Conservation (phyloP, 2,113 vertebrate species). For the Xiphorhynchus elegans region DNA sequence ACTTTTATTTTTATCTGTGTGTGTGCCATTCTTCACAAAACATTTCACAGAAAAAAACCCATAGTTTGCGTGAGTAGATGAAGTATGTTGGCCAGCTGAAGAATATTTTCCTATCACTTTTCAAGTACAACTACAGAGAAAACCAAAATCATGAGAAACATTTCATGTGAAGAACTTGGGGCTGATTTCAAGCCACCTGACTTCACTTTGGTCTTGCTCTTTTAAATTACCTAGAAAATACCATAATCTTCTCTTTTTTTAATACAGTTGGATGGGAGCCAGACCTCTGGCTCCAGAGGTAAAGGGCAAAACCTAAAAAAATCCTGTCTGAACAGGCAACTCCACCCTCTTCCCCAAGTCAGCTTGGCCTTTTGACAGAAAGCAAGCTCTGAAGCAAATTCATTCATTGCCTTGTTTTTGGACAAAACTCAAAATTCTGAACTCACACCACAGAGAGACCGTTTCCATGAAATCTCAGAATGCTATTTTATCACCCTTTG, state of each 20-base stretch:
- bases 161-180: slow-evolving; percentile 67
- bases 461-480: slow-evolving; percentile 63
- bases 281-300: slow-evolving; percentile 86
- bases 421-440: slow-evolving; percentile 70
- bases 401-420: slow-evolving; percentile 76
- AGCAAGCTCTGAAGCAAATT: slow-evolving; percentile 77
- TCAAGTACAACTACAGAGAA: slow-evolving; percentile 53
- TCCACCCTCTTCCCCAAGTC: slow-evolving; percentile 79
- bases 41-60: slow-evolving; percentile 49
- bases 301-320: slow-evolving; percentile 83
- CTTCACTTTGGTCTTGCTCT: slow-evolving; percentile 74
- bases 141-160: slow-evolving; percentile 70
- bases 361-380: slow-evolving; percentile 82
- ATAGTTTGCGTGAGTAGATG: slow-evolving; percentile 45
- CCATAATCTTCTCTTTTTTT: slow-evolving; percentile 66
- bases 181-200: slow-evolving; percentile 77
- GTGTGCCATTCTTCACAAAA: slow-evolving; percentile 33
- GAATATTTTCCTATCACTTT: slow-evolving; percentile 57
- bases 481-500: slow-evolving; percentile 59
- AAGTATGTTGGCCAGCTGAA: slow-evolving; percentile 50
- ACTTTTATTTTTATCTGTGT: slow-evolving; percentile 50
- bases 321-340: slow-evolving; percentile 81
- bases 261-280: slow-evolving; percentile 73
- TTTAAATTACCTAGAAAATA: slow-evolving; percentile 79
- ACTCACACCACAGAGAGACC: slow-evolving; percentile 62